Evolutionary conservation across 2,888 invertebrate species (phyloP).

Genomic region (Nemapogon koenigi): DNA sequence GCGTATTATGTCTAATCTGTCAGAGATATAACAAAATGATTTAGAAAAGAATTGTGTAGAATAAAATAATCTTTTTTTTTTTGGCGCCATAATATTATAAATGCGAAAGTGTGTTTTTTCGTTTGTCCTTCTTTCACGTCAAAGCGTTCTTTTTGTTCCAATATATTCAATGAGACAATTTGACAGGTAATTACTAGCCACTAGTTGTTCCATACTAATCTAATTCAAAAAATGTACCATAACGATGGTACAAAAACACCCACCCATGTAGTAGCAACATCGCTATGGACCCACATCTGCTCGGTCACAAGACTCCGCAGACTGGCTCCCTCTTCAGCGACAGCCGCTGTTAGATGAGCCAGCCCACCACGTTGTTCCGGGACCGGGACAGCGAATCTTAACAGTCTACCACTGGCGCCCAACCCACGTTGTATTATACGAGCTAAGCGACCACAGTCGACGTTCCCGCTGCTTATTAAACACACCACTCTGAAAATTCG

Average conservation of each 20-base stretch:
- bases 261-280: slow-evolving; percentile 48
- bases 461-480: slow-evolving; percentile 80
- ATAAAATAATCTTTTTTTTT: no score
- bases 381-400: slow-evolving; percentile 73
- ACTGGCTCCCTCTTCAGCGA: slow-evolving; percentile 39
- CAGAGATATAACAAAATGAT: no score
- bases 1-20: no score
- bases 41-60: no score
- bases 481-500: slow-evolving; percentile 73
- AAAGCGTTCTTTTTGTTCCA: no score
- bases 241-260: slow-evolving; percentile 17
- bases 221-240: no score
- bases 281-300: slow-evolving; percentile 51
- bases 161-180: no score
- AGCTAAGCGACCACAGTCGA: slow-evolving; percentile 79
- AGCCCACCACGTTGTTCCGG: slow-evolving; percentile 79
- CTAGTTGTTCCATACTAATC: no score
- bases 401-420: slow-evolving; percentile 74
- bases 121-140: no score
- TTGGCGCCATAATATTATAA: no score
- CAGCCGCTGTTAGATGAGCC: slow-evolving; percentile 61
- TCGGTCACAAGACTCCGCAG: slow-evolving; percentile 50
- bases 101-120: no score
- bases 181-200: no score
- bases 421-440: slow-evolving; percentile 80